Conservation (phyloP, 92 coral and sea anemone species). For the Galaxea fascicularis region DNA sequence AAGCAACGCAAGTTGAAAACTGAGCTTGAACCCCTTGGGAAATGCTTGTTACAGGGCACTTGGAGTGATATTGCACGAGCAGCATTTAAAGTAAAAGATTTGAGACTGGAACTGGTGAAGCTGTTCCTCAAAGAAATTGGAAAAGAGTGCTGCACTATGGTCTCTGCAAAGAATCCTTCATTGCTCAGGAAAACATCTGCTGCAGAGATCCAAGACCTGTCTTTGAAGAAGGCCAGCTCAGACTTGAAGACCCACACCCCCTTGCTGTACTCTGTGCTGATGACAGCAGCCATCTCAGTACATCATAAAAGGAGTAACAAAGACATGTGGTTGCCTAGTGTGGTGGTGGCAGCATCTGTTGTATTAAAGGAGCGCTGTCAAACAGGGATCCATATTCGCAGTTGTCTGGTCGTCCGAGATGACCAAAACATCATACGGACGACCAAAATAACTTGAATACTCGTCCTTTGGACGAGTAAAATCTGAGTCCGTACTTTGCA, state of each 20-base stretch:
- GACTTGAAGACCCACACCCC: slow-evolving; percentile 40
- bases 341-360: slow-evolving; percentile 54
- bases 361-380: slow-evolving; percentile 48
- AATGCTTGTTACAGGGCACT: slow-evolving; percentile 36
- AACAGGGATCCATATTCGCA: no score
- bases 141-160: slow-evolving; percentile 42
- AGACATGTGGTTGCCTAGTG: slow-evolving; percentile 55
- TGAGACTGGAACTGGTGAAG: slow-evolving; percentile 35
- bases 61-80: slow-evolving; percentile 60
- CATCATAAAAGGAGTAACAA: not conserved
- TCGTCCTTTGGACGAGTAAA: no score
- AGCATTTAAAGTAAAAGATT: slow-evolving; percentile 35
- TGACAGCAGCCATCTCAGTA: slow-evolving; percentile 48
- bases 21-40: slow-evolving; percentile 51
- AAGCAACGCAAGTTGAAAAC: slow-evolving; percentile 37
- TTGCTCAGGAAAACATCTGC: slow-evolving; percentile 43
- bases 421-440: no score
- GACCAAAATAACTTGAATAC: no score
- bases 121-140: slow-evolving; percentile 28
- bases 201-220: slow-evolving; percentile 36
- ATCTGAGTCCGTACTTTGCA: no score
- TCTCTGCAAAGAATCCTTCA: slow-evolving; percentile 47
- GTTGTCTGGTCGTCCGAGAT: no score
- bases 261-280: slow-evolving; percentile 53
- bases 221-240: slow-evolving; percentile 23